Base-by-base conservation (phyloP, 1,140 invertebrate genomes). In the Pogonomyrmex californicus region DNA sequence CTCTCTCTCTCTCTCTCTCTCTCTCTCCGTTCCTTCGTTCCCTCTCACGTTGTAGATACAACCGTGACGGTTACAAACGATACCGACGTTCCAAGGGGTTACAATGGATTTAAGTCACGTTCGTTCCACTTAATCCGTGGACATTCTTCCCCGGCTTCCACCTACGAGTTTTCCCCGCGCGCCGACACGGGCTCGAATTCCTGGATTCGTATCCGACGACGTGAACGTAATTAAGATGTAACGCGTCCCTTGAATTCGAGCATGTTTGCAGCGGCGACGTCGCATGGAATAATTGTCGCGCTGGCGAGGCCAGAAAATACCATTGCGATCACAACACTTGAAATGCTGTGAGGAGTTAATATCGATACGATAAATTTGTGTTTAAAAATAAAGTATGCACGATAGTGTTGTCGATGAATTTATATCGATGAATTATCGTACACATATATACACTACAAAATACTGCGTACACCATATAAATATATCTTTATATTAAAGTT, bases 91-190 rank as follows among this genome's bases (percentile, higher is more conserved):
- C 87, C 89, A 66, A 75, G 85, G 86, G 86, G 86, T 91, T 91
- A 88, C 85, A 90, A 91, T 90, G 87, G 89, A 92, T 92, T 92
- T 91, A 92, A 91, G 82, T 91, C 90, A 90, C 86, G 88, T 90
- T 87, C 91, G 81, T 87, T 70, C 85, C 78, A 71, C 85, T 91
- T 91, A 88, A 91, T 91, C 90, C 87, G 33, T 63, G 76, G 56
- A 81, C 89, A 87, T 91, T 92, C 90, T 91, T 90, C 89, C 70
- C 33, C 41, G 63, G 60, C 63, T 82, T 77, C 54, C 88, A 68
- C 85, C 65, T 86, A 86, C 68, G 66, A 60, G 85, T 71, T 78
- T 81, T 58, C 38, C 49, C 63, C 60, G 76, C 65, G 51, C 85
- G 38, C 63, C 78, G 63, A 86, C 56, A 86, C 65, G 62, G 49